phyloP scores from a whole-genome alignment of 2,797 vertebrate species.

The Neoniphon sammara region DNA sequence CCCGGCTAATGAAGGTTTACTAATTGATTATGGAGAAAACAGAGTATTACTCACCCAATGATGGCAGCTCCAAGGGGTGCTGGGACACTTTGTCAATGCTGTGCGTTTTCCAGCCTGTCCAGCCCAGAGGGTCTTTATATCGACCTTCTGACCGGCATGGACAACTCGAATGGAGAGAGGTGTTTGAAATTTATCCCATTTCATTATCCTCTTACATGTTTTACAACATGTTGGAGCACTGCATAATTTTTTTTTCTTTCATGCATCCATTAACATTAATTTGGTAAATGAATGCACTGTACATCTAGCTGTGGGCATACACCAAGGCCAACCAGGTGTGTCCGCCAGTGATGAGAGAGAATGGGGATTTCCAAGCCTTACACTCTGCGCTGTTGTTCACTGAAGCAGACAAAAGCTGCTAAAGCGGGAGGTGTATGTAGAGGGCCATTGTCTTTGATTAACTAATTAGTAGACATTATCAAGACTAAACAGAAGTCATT shows the following conservation, averaged over 20 bases:
- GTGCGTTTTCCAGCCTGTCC: constrained; percentile 64
- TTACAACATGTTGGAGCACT: constrained; percentile 45
- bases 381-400: constrained; percentile 69
- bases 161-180: constrained; percentile 33
- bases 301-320: constrained; percentile 71
- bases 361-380: constrained; percentile 68
- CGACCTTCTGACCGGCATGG: constrained; percentile 52
- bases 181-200: constrained; percentile 52
- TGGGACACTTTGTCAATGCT: constrained; percentile 81
- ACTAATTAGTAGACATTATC: constrained; percentile 87
- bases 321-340: constrained; percentile 74
- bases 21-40: constrained; percentile 86
- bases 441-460: constrained; percentile 83
- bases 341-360: constrained; percentile 58
- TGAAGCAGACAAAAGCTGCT: constrained; percentile 73
- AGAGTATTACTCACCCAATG: constrained; percentile 81
- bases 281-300: constrained; percentile 64
- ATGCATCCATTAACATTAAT: constrained; percentile 63
- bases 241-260: constrained; percentile 37
- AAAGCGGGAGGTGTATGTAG: constrained; percentile 75
- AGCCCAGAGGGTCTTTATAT: constrained; percentile 62
- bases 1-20: constrained; percentile 80
- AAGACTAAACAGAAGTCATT: constrained; percentile 87
- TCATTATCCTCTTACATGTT: constrained; percentile 64
- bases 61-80: constrained; percentile 72